Evolutionary conservation across 2,888 invertebrate species (phyloP).

Genomic region (Agriotes lineatus): DNA sequence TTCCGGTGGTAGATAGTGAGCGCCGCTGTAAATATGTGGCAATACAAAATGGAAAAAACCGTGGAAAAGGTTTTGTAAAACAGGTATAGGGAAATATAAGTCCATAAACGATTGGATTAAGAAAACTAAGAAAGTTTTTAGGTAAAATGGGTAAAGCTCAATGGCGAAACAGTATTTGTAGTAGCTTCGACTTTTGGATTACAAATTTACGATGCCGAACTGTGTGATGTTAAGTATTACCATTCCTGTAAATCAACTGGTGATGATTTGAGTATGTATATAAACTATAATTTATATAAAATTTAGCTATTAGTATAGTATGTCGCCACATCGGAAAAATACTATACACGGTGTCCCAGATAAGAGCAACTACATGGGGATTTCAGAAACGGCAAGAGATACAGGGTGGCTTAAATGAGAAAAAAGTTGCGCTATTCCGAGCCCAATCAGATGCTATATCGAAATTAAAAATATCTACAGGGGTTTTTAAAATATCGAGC

Average conservation of each 20-base stretch:
- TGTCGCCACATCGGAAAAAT: too few relatives aligned
- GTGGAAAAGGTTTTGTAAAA: constrained; percentile 51
- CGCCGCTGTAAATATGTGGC: constrained; percentile 55
- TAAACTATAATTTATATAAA: neutral
- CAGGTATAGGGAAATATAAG: constrained; percentile 43
- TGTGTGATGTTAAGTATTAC: constrained; percentile 49
- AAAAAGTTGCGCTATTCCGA: too few relatives aligned
- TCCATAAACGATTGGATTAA: neutral
- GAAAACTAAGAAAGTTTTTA: constrained; percentile 33
- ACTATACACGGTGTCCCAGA: too few relatives aligned
- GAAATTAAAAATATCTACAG: too few relatives aligned
- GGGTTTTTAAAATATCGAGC: too few relatives aligned
- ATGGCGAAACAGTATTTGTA: constrained; percentile 51
- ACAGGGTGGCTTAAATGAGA: too few relatives aligned
- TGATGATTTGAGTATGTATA: constrained; percentile 45
- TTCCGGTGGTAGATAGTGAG: constrained; percentile 50
- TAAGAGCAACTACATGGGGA: too few relatives aligned
- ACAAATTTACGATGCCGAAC: constrained; percentile 54
- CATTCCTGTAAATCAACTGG: constrained; percentile 49
- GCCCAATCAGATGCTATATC: too few relatives aligned
- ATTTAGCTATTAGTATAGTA: too few relatives aligned
- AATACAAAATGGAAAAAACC: constrained; percentile 45
- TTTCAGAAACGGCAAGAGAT: too few relatives aligned
- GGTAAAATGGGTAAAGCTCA: constrained; percentile 55
- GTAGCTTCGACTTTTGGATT: constrained; percentile 54